Evolutionary conservation across 1,140 invertebrate species (phyloP).

Genomic region (Hylaeus volcanicus): DNA sequence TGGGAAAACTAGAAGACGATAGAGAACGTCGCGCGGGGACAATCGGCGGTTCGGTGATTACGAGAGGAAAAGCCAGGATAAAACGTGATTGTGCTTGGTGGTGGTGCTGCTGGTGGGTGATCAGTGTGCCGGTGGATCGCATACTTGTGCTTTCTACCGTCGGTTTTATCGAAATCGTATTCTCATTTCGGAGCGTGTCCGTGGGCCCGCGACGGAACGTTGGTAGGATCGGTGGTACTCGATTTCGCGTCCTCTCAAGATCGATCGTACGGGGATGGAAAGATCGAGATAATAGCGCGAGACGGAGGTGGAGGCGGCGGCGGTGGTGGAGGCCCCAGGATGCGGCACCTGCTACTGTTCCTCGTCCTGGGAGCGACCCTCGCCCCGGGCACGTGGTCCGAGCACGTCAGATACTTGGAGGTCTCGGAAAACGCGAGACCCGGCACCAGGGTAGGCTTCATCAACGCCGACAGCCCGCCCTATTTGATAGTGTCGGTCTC

Average conservation of each 20-base stretch:
- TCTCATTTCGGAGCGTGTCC: neutral
- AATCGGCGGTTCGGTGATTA: slow-evolving; percentile 15
- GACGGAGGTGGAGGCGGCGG: slow-evolving; percentile 59
- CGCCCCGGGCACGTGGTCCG: slow-evolving; percentile 76
- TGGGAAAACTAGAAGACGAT: neutral
- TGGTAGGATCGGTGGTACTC: slow-evolving; percentile 8
- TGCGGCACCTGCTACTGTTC: slow-evolving; percentile 73
- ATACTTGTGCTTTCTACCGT: neutral
- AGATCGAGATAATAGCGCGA: slow-evolving; percentile 73
- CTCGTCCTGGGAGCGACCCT: slow-evolving; percentile 73
- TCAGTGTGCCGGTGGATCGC: slow-evolving; percentile 48
- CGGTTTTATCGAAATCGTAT: neutral
- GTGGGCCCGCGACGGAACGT: slow-evolving; percentile 13
- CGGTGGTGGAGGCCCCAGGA: slow-evolving; percentile 69
- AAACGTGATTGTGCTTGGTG: slow-evolving; percentile 57
- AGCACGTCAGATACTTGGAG: slow-evolving; percentile 90
- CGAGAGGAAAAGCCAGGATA: slow-evolving; percentile 26
- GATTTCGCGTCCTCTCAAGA: slow-evolving; percentile 20
- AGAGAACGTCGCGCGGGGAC: no score
- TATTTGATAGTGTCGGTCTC: slow-evolving; percentile 94
- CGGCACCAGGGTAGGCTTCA: slow-evolving; percentile 93
- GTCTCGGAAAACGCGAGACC: slow-evolving; percentile 92
- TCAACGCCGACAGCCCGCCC: slow-evolving; percentile 88
- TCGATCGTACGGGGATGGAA: slow-evolving; percentile 67
- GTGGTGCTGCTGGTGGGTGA: slow-evolving; percentile 58